Evolutionary conservation across 2,888 invertebrate species (phyloP).

Genomic region (Caenorhabditis parvicauda): DNA sequence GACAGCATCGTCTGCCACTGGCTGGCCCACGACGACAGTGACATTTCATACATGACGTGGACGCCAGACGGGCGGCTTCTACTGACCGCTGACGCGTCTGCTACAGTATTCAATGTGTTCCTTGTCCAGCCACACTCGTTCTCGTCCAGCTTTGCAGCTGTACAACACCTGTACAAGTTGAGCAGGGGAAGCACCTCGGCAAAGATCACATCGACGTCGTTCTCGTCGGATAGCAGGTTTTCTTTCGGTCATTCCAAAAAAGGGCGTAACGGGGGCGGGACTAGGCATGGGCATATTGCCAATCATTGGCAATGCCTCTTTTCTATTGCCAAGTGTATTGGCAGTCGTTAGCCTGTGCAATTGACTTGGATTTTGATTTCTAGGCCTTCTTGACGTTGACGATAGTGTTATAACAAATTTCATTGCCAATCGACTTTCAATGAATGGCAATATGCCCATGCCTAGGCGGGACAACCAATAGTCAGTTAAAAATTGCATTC

Average conservation of each 20-base stretch:
- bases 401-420: no score
- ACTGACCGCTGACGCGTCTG: slow-evolving; percentile 64
- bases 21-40: slow-evolving; percentile 44
- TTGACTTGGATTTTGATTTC: no score
- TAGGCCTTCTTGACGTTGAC: no score
- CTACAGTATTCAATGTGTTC: slow-evolving; percentile 81
- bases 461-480: no score
- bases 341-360: no score
- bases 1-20: slow-evolving; percentile 46
- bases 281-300: no score
- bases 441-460: no score
- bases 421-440: no score
- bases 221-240: slow-evolving; percentile 24
- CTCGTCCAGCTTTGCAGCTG: slow-evolving; percentile 74
- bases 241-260: slow-evolving; percentile 1
- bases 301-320: no score
- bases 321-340: no score
- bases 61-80: slow-evolving; percentile 59
- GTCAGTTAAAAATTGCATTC: no score
- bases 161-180: slow-evolving; percentile 85
- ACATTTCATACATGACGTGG: slow-evolving; percentile 32
- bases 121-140: slow-evolving; percentile 87
- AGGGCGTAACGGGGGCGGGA: background rate
- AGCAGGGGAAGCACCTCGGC: slow-evolving; percentile 93
- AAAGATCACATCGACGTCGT: slow-evolving; percentile 70